Percentiles rank a stretch among this genome's conserved stretches.
Conservation (phyloP, 2,888 invertebrate species). For the Octonoba sinensis region DNA sequence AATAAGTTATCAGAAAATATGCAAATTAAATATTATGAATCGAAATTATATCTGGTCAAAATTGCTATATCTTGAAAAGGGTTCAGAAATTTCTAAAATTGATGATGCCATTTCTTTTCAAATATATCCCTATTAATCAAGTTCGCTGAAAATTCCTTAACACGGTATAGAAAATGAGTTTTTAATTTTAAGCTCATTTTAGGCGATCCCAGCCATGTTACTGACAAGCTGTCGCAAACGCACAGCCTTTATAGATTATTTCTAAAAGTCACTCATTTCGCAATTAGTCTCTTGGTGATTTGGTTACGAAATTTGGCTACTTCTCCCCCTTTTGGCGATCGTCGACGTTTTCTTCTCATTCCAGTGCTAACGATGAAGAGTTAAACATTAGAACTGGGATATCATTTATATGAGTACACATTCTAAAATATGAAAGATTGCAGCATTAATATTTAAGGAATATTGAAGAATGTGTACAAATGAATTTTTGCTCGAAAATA, state of each 20-base stretch:
- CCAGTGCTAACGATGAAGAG: no score
- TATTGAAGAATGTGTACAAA: not conserved
- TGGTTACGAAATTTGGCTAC: conserved; percentile 35
- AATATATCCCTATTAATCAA: no score
- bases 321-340: conserved; percentile 33
- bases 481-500: not conserved
- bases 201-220: conserved; percentile 37
- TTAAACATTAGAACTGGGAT: no score
- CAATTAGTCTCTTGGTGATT: conserved; percentile 50
- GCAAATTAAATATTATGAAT: no score
- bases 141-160: no score
- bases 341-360: not conserved
- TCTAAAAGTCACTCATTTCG: conserved; percentile 54
- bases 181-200: conserved; percentile 53
- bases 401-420: no score
- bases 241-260: conserved; percentile 46
- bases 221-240: conserved; percentile 52
- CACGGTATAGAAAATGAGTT: conserved; percentile 49
- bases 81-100: no score
- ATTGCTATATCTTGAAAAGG: no score
- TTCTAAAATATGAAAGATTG: no score
- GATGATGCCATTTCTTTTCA: no score
- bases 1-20: no score
- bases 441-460: not conserved
- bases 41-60: no score